Percentiles rank a stretch among this genome's conserved stretches.
Conservation (phyloP, 2,888 invertebrate species). For the Byasa hedistus region DNA sequence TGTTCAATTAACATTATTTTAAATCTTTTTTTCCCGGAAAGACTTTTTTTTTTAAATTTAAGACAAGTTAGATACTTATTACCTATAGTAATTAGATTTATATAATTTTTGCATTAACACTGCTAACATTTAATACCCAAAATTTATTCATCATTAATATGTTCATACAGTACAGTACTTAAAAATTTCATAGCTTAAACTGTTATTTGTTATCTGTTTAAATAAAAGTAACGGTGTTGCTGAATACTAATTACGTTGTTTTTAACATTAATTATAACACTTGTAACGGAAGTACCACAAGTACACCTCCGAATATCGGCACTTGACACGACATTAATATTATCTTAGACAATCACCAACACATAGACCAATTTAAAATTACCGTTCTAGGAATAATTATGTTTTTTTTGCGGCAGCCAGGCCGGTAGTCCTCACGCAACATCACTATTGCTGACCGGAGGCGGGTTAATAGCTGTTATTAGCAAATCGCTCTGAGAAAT, state of each 20-base stretch:
- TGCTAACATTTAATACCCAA: not conserved
- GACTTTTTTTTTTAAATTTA: not conserved
- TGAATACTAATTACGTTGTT: slow-evolving; percentile 8
- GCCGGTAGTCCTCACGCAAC: slow-evolving; percentile 67
- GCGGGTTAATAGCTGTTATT: slow-evolving; percentile 71
- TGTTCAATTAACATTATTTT: too few species aligned
- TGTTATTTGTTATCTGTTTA: not conserved
- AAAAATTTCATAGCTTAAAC: not conserved
- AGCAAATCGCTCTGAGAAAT: slow-evolving; percentile 73
- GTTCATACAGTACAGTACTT: not conserved
- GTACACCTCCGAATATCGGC: slow-evolving; percentile 47
- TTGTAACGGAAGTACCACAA: slow-evolving; percentile 29
- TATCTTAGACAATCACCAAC: slow-evolving; percentile 60
- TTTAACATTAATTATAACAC: slow-evolving; percentile 23
- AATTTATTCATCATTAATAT: not conserved
- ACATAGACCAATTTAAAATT: slow-evolving; percentile 65
- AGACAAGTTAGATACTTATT: too few species aligned
- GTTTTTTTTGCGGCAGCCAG: slow-evolving; percentile 59
- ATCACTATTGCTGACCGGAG: slow-evolving; percentile 51
- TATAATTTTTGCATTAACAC: not conserved
- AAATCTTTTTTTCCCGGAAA: not conserved
- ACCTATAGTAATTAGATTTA: too few species aligned
- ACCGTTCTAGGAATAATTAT: slow-evolving; percentile 75
- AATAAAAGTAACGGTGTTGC: slow-evolving; percentile 10
- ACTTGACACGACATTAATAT: slow-evolving; percentile 56